Evolutionary conservation across 1,140 invertebrate genomes (phyloP), one percentile per base, ranked within the genome.

Genomic region (Elysia chlorotica): DNA sequence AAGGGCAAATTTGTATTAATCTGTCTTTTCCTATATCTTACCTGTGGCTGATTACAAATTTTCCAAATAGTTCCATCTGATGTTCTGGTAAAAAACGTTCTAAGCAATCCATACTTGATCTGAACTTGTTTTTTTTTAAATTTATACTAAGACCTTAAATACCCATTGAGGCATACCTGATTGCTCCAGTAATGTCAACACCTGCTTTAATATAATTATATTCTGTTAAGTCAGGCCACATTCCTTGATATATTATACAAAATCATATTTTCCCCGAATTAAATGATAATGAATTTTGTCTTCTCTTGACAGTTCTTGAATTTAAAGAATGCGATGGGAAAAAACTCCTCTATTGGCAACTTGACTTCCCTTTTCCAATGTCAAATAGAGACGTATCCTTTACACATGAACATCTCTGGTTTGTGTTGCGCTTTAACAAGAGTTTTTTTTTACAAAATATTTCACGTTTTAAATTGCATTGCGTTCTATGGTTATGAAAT

Each of bases 321-420:
- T 80, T 81, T 53, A 81, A 31, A 38, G 71, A 81, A 73, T 78
- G 57, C 21, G 77, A 77, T 57, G 79, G 71, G 5, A 79, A 79
- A 53, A 81, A 81, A 33, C 57, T 80, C 2, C 78, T 87, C 4
- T 87, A 87, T 66, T 87, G 86, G 86, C 74, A 85, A 68, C 78
- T 86, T n/a, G 85, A 82, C 67, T 86, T 78, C 69, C 86, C 86
- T 23, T 86, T 82, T 66, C 82, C 82, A 28, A 78, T 87, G 77
- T 86, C 82, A 31, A 82, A 87, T 71, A 79, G 86, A 81, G 86
- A 87, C 81, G 85, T 87, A 85, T 86, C 82, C 81, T 85, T 85
- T 70, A 36, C 28, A 63, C n/a, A 14, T 48, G 41, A 14, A 14
- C 41, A 48, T 48, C n/a, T 48, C n/a, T 14, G 41, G n/a, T 48